phyloP scores from a whole-genome alignment of 2,113 vertebrate genomes.

The Circaetus gallicus region DNA sequence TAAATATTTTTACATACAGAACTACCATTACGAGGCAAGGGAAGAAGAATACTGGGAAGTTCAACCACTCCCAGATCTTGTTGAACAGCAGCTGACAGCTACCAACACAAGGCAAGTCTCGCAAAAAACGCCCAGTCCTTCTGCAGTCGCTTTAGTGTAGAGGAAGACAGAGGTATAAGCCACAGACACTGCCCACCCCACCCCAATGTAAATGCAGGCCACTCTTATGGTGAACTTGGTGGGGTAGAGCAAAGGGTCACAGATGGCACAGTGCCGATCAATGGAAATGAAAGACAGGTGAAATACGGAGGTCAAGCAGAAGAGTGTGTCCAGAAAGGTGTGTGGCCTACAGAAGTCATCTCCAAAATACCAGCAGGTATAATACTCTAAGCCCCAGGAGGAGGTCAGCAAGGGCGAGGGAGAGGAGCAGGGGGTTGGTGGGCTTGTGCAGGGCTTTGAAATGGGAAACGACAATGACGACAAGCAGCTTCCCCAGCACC shows the following conservation, averaged over 20 bases:
- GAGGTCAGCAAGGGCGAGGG: constrained; percentile 55
- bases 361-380: constrained; percentile 64
- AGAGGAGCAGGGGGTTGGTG: constrained; percentile 61
- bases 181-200: constrained; percentile 49
- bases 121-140: constrained; percentile 4
- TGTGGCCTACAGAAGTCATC: constrained; percentile 53
- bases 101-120: constrained; percentile 39
- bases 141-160: neutral
- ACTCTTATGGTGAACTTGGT: constrained; percentile 45
- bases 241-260: constrained; percentile 52
- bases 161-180: constrained; percentile 55
- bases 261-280: constrained; percentile 60
- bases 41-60: constrained; percentile 65
- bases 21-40: constrained; percentile 56
- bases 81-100: constrained; percentile 64
- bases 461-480: constrained; percentile 36
- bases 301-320: constrained; percentile 64
- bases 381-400: constrained; percentile 43
- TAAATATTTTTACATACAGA: constrained; percentile 64
- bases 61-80: constrained; percentile 65
- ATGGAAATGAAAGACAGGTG: constrained; percentile 70
- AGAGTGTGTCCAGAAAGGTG: constrained; percentile 61
- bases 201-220: constrained; percentile 15
- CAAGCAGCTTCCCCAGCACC: constrained; percentile 55
- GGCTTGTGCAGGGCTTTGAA: constrained; percentile 61